Percentiles rank a stretch among this genome's conserved stretches.
Conservation (phyloP, 2,888 invertebrate genomes). For the Macropis europaea region DNA sequence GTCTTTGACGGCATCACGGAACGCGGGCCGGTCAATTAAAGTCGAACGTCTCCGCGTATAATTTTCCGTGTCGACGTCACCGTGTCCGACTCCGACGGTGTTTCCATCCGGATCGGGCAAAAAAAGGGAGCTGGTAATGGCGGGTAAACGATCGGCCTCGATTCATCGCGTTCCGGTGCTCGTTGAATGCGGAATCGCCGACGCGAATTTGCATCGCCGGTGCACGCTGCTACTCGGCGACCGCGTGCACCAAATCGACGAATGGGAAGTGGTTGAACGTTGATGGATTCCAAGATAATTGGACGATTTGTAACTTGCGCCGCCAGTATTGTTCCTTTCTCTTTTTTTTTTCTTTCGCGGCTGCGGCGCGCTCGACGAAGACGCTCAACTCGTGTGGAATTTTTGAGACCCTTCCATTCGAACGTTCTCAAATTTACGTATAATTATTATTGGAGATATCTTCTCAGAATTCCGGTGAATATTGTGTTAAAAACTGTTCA, state of each 20-base stretch:
- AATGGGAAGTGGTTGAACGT: not conserved
- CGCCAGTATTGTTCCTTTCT: not conserved
- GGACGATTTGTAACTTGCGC: constrained; percentile 5
- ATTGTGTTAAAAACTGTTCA: no score
- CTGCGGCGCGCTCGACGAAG: no score
- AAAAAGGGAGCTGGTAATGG: not conserved
- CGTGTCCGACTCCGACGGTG: not conserved
- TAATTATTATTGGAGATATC: no score
- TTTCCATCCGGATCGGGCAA: constrained; percentile 3
- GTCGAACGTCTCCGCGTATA: constrained; percentile 22
- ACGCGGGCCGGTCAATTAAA: constrained; percentile 43
- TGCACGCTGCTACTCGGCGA: not conserved
- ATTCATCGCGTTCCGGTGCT: not conserved
- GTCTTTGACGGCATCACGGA: constrained; percentile 45
- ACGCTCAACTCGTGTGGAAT: not conserved
- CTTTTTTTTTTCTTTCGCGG: not conserved
- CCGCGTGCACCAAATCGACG: not conserved
- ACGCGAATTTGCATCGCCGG: constrained; percentile 15
- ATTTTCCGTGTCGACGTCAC: not conserved
- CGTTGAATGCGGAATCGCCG: constrained; percentile 11
- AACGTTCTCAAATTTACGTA: no score
- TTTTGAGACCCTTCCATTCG: no score
- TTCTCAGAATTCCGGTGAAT: no score
- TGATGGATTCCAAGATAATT: constrained; percentile 13
- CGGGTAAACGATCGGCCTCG: constrained; percentile 6